phyloP scores from a whole-genome alignment of 2,888 invertebrate species.

The Macrophya alboannulata region DNA sequence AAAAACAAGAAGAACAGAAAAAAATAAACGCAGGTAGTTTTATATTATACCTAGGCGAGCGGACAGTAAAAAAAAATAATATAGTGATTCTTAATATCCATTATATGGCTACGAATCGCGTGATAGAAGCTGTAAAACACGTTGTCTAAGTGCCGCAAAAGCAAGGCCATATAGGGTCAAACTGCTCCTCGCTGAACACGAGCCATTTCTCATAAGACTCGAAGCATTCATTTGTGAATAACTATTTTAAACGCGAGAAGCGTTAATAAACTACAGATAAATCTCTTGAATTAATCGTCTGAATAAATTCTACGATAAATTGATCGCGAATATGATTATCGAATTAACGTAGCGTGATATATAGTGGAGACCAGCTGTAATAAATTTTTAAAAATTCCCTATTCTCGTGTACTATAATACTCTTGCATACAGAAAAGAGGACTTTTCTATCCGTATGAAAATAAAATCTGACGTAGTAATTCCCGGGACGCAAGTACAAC shows the following conservation, averaged over 20 bases:
- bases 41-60: too few relatives aligned
- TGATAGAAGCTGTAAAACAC: neutral
- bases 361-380: neutral
- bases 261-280: neutral
- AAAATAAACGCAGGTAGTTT: neutral
- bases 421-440: neutral
- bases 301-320: neutral
- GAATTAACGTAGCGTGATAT: neutral
- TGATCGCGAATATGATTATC: neutral
- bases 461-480: constrained; percentile 30
- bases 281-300: neutral
- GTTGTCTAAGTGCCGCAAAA: neutral
- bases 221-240: neutral
- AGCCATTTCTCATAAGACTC: neutral
- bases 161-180: constrained; percentile 11
- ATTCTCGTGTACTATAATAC: neutral
- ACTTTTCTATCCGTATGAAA: neutral
- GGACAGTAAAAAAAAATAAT: neutral
- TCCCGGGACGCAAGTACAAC: neutral
- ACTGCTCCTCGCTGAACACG: neutral
- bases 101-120: neutral
- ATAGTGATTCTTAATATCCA: neutral
- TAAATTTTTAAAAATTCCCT: neutral
- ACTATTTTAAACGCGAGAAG: neutral
- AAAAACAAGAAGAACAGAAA: neutral